These are phyloP conservation scores for Pseudorhiza aurosa DNA, from an alignment of 30 jellyfish, hydroid and myxozoan genomes.

Conservation along the genomic window DNA sequence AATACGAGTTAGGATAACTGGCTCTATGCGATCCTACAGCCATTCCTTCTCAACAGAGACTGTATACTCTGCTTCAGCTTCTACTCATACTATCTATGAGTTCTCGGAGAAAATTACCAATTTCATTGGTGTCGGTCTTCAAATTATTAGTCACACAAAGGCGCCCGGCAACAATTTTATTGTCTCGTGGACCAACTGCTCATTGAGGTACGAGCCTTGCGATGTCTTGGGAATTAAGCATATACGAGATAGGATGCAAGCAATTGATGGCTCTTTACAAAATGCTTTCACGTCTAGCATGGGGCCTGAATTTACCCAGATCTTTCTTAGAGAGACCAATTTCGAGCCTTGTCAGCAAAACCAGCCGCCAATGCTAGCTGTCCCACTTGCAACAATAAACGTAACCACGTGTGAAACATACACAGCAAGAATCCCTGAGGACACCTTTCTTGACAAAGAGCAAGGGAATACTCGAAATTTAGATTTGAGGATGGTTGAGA, in stretches of 20 bases:
- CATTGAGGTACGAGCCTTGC: slow-evolving; percentile 75
- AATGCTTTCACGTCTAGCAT: slow-evolving; percentile 30
- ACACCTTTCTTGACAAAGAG: slow-evolving; percentile 76
- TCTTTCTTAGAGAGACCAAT: slow-evolving; percentile 32
- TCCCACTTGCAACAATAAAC: slow-evolving; percentile 63
- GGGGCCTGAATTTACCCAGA: slow-evolving; percentile 65
- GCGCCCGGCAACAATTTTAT: slow-evolving; percentile 53
- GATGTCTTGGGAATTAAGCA: slow-evolving; percentile 48
- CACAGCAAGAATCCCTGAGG: slow-evolving; percentile 64
- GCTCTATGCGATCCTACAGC: slow-evolving; percentile 35
- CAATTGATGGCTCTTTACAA: slow-evolving; percentile 11
- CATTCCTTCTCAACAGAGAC: slow-evolving; percentile 56
- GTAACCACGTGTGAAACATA: slow-evolving; percentile 66
- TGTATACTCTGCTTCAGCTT: not conserved
- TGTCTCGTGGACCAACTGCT: slow-evolving; percentile 75
- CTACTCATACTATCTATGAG: slow-evolving; percentile 22
- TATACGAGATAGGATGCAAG: slow-evolving; percentile 40
- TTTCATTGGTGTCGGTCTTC: slow-evolving; percentile 54
- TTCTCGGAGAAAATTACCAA: slow-evolving; percentile 61
- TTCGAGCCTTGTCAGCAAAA: slow-evolving; percentile 75
- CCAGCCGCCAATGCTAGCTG: slow-evolving; percentile 61
- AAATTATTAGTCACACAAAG: slow-evolving; percentile 30
- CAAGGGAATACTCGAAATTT: slow-evolving; percentile 82
- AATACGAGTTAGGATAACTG: slow-evolving; percentile 29
- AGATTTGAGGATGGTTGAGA: slow-evolving; percentile 20